A percentile compares a stretch with the other conserved stretches of the same genome.
Evolutionary conservation across 2,113 vertebrate species (phyloP).

Genomic region (Salvelinus sp.): DNA sequence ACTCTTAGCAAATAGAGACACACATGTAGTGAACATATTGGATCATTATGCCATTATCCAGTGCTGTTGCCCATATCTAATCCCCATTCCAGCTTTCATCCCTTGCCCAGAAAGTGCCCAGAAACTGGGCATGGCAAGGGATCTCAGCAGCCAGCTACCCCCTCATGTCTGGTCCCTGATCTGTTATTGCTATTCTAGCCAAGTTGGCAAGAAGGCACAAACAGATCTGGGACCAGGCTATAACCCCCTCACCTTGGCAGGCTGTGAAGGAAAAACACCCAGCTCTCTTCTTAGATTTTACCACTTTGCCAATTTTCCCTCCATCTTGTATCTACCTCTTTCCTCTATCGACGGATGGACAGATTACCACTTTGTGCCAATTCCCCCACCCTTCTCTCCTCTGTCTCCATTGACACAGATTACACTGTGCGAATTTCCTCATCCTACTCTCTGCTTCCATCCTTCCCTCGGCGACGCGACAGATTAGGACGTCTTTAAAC

Average conservation of each 20-base stretch:
- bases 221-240: too few relatives aligned
- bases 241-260: neutral
- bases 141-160: conserved; percentile 15
- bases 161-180: neutral
- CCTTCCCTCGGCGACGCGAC: conserved; percentile 36
- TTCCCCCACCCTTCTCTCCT: conserved; percentile 8
- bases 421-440: too few relatives aligned
- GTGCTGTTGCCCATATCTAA: neutral
- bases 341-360: too few relatives aligned
- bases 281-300: neutral
- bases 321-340: neutral
- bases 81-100: neutral
- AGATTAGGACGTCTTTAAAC: conserved; percentile 51
- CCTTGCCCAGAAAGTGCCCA: neutral
- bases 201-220: too few relatives aligned
- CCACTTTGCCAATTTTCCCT: too few relatives aligned
- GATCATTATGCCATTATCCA: neutral
- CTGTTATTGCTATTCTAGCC: too few relatives aligned
- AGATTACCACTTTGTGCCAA: conserved; percentile 39
- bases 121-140: neutral
- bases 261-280: neutral
- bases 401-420: neutral
- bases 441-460: conserved; percentile 15
- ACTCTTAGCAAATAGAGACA: conserved; percentile 9
- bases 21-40: conserved; percentile 21